Evolutionary conservation across 2,888 invertebrate genomes (phyloP), one percentile per base, ranked within the genome.

Genomic region (Pimpla rufipes): DNA sequence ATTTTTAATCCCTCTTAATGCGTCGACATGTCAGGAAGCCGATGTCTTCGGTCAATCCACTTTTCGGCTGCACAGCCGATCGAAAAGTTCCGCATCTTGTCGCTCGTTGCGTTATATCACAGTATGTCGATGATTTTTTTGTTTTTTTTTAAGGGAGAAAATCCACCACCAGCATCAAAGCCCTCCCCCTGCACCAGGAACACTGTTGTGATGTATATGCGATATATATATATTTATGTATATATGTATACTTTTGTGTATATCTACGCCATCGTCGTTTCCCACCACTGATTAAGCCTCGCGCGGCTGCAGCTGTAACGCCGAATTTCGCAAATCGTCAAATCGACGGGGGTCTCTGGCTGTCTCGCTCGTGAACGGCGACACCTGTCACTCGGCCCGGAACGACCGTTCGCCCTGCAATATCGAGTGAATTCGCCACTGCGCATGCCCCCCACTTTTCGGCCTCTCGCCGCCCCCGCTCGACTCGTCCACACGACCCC

Each of bases 381-480:
- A 89, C 89, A 90, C 90, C 89, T 89, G 89, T 89, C 89, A 88
- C 86, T 87, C 85, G 81, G 74, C 83, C n/a, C 85, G 83, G 79
- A 81, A 73, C 86, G 66, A 83, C 76, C 75, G 85, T 83, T 87
- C 73, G n/a, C 86, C 84, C 87, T 87, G 84, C 84, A 88, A 87
- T 90, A 91, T 90, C 89, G 89, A 90, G 85, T 87, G 84, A 84
- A 35, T 76, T 50, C 80, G 84, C 89, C 85, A 85, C 85, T 88
- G 90, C 90, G 90, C 89, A 87, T 50, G 66, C 68, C 70, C n/a
- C 37, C 18, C 37, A 5, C 57, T 40, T 62, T 68, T 66, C 35
- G 2, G 2, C 2, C 29, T 29, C 71, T 57, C 37, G 42, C 47
- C 59, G 64, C 23, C 67, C 78, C 59, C 35, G 55, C 23, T 29